Base-by-base conservation (phyloP, 35 echinoderm and acorn worm species). In the Patiria miniata region DNA sequence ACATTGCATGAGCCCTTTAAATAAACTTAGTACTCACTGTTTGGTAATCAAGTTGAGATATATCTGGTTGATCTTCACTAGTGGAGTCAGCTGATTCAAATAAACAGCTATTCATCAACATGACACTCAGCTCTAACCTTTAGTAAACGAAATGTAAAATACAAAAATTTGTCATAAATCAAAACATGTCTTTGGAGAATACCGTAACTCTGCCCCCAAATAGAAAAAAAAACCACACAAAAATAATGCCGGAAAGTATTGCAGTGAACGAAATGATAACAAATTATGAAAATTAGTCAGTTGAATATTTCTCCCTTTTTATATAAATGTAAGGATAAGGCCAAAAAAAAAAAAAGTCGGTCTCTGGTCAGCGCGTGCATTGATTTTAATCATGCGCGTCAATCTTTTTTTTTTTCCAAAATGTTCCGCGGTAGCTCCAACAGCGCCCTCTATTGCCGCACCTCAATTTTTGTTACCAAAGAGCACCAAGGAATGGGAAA, bases 41-140 rank as follows among this genome's bases (percentile, higher is more conserved):
- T 87, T 98, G 96, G 81, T 94, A 98, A 82, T 94, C 96, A 80
- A 98, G 52, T 1, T 86, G 40, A 61, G 86, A 91, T 21, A 98
- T 61, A 83, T 98, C 92, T 33, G 86, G 89, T 60, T 85, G 69
- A 29, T 92, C 90, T 82, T 38, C 52, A 39, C 78, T 77, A 16
- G 58, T 87, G 84, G 29, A 56, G 44, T 54, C 82, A 16, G 26
- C 61, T 40, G 81, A 40, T 52, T 94, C 86, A 89, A 98, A 98
- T 29, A 98, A 51, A 33, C 88, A 77, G 8, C 94, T 92, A 79
- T 90, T 91, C 18, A 86, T 51, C 36, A 98, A 55, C 26, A 98
- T 60, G 17, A 98, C 83, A 51, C 60, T 86, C 18, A 98, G 77
- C 77, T 98, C 96, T 40, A 91, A 81, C 87, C 95, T 97, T 68